A percentile compares a stretch with the other conserved stretches of the same genome.
Evolutionary conservation across 2,888 invertebrate genomes (phyloP).

Genomic region (Campoletis raptor): DNA sequence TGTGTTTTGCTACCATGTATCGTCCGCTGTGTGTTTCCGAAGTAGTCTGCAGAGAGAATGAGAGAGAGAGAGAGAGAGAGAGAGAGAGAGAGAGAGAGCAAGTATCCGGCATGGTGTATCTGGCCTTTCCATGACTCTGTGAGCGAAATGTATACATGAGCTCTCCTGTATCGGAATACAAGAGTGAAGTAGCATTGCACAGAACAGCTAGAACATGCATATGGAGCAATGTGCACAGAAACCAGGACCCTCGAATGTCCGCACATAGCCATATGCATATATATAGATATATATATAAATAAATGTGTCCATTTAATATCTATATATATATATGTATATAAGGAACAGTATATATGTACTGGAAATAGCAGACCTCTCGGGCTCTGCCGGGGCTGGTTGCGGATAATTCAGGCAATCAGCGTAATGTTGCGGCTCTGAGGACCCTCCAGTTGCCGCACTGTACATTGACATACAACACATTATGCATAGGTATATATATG

Average conservation of each 20-base stretch:
- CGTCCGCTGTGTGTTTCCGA: conserved; percentile 3
- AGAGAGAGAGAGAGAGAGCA: conserved; percentile 3
- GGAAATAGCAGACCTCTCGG: conserved; percentile 61
- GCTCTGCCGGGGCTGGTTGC: conserved; percentile 77
- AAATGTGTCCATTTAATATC: background rate
- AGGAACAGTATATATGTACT: conserved; percentile 56
- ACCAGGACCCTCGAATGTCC: conserved; percentile 34
- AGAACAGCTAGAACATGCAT: conserved; percentile 19
- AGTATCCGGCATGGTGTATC: conserved; percentile 15
- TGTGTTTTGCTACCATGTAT: conserved; percentile 18
- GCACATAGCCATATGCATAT: background rate
- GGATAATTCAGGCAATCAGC: conserved; percentile 85
- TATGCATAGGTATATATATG: conserved; percentile 22
- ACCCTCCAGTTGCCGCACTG: conserved; percentile 79
- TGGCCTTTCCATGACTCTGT: conserved; percentile 18
- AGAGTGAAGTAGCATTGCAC: conserved; percentile 52
- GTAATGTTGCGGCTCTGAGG: conserved; percentile 84
- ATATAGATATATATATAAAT: conserved; percentile 8
- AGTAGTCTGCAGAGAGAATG: background rate
- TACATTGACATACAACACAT: conserved; percentile 63
- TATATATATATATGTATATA: conserved; percentile 31
- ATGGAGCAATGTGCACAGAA: conserved; percentile 12
- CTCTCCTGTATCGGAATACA: conserved; percentile 57
- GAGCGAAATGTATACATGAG: conserved; percentile 11
- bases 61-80: background rate